Evolutionary conservation across 2,888 invertebrate species (phyloP).

Genomic region (Napeogenes sylphis): DNA sequence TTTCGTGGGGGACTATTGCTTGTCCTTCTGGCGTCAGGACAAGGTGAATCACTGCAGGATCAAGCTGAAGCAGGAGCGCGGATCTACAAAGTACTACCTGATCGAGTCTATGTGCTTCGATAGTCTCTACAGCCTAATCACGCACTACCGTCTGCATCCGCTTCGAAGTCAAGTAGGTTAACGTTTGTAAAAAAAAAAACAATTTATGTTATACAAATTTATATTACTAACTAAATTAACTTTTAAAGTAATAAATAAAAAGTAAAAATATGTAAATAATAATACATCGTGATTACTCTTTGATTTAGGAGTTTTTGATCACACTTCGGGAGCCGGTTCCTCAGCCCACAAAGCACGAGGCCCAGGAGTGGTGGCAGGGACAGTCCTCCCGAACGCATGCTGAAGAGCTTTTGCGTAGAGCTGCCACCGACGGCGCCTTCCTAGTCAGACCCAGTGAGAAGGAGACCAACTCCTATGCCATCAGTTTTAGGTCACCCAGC

Average conservation of each 20-base stretch:
- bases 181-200: no score
- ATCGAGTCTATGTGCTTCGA: slow-evolving; percentile 93
- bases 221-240: no score
- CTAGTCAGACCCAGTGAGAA: slow-evolving; percentile 94
- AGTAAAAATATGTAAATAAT: no score
- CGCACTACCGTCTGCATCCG: slow-evolving; percentile 91
- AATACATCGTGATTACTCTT: background rate
- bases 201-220: no score
- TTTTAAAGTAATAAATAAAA: no score
- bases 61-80: slow-evolving; percentile 91
- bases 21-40: slow-evolving; percentile 95
- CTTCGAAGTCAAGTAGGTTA: slow-evolving; percentile 85
- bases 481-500: slow-evolving; percentile 88
- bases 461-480: slow-evolving; percentile 90
- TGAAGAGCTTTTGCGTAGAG: slow-evolving; percentile 90
- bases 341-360: slow-evolving; percentile 95
- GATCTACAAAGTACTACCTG: slow-evolving; percentile 92
- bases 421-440: slow-evolving; percentile 95
- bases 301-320: slow-evolving; percentile 86
- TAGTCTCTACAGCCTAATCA: slow-evolving; percentile 93
- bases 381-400: slow-evolving; percentile 88
- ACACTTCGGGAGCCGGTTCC: slow-evolving; percentile 94
- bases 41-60: slow-evolving; percentile 96
- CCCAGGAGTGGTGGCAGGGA: slow-evolving; percentile 94
- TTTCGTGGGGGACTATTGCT: slow-evolving; percentile 96